These are phyloP conservation scores for Chelonus insularis DNA, from an alignment of 1,140 invertebrate genomes.

Conservation along the genomic window DNA sequence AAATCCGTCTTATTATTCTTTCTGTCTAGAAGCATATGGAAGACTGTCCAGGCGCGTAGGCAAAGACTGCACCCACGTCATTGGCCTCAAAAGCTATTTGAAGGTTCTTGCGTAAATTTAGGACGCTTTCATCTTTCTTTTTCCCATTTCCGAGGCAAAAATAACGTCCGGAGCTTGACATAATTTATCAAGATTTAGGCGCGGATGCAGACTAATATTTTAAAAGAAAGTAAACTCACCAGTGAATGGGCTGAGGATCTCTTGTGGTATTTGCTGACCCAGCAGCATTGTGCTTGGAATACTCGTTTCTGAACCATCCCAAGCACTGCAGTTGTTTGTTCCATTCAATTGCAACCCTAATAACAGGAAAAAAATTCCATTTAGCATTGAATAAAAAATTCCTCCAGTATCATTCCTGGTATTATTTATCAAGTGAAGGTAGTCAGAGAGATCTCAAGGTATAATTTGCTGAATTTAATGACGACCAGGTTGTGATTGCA, in stretches of 20 bases:
- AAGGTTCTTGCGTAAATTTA: slow-evolving; percentile 45
- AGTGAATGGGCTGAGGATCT: slow-evolving; percentile 53
- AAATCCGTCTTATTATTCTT: too few species aligned
- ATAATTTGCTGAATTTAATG: too few species aligned
- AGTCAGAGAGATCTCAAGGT: too few species aligned
- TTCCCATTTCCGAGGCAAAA: too few species aligned
- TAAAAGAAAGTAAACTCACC: slow-evolving; percentile 40
- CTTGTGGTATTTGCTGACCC: slow-evolving; percentile 57
- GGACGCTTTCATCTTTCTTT: slow-evolving; percentile 29
- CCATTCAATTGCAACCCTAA: slow-evolving; percentile 60
- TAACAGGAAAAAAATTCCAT: slow-evolving; percentile 24
- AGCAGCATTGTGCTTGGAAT: slow-evolving; percentile 55
- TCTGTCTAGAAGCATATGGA: not conserved
- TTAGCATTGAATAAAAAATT: slow-evolving; percentile 2
- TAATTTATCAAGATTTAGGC: not conserved
- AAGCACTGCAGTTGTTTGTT: slow-evolving; percentile 57
- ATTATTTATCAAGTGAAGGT: not conserved
- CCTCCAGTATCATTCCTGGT: not conserved
- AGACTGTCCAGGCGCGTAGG: slow-evolving; percentile 14
- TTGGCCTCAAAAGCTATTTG: slow-evolving; percentile 37
- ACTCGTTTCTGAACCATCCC: slow-evolving; percentile 59
- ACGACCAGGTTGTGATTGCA: too few species aligned
- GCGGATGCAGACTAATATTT: not conserved
- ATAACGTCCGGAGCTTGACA: not conserved
- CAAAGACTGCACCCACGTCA: slow-evolving; percentile 32